These are phyloP conservation scores for Sminthurides aquaticus DNA, from an alignment of 2,888 invertebrate genomes.

Conservation along the genomic window DNA sequence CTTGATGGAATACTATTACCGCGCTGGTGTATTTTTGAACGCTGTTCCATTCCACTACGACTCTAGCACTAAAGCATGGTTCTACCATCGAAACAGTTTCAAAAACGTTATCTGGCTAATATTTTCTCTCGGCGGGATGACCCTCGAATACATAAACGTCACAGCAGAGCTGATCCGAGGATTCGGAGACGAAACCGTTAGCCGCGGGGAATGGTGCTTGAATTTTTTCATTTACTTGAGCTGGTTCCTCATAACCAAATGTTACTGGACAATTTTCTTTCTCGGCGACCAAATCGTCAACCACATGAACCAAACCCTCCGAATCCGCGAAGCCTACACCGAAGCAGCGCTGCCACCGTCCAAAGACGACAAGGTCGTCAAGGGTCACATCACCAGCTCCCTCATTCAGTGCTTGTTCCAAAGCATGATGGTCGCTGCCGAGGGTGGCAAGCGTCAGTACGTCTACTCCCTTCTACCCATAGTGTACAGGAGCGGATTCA, in stretches of 20 bases:
- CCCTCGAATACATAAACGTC: background rate
- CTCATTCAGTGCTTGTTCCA: slow-evolving; percentile 5
- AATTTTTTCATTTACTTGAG: background rate
- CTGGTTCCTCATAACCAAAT: background rate
- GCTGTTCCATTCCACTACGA: too few relatives aligned
- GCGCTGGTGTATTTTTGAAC: too few relatives aligned
- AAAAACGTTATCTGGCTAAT: too few relatives aligned
- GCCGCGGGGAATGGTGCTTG: background rate
- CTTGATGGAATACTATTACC: too few relatives aligned
- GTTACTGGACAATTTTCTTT: background rate
- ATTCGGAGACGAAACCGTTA: background rate
- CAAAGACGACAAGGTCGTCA: background rate
- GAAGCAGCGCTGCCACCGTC: background rate
- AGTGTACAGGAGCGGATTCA: too few relatives aligned
- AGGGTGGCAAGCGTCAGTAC: too few relatives aligned
- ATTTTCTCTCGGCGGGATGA: too few relatives aligned
- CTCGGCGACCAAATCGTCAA: background rate
- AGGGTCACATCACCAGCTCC: background rate
- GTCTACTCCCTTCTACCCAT: too few relatives aligned
- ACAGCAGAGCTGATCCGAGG: background rate
- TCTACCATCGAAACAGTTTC: too few relatives aligned
- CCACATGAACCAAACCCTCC: slow-evolving; percentile 5
- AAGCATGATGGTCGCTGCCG: background rate
- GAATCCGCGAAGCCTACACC: background rate
- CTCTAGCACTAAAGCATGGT: too few relatives aligned